Conservation (phyloP, 2,888 invertebrate species). For the Bedellia somnulentella region DNA sequence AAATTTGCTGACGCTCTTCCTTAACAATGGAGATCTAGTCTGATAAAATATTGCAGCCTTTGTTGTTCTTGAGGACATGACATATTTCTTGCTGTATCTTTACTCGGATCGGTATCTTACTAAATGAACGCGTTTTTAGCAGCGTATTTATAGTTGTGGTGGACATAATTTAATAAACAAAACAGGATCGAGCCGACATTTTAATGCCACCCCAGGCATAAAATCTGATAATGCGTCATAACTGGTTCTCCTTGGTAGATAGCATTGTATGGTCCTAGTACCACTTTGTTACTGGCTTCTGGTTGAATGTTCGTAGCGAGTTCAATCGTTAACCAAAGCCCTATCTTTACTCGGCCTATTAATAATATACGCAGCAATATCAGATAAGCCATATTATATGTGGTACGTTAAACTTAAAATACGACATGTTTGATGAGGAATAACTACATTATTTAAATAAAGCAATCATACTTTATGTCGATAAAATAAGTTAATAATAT, state of each 20-base stretch:
- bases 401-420: neutral
- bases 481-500: no score
- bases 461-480: no score
- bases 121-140: conserved; percentile 47
- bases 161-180: conserved; percentile 63
- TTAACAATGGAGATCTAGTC: no score
- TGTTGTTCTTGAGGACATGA: no score
- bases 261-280: conserved; percentile 53
- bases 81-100: conserved; percentile 51
- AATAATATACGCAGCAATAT: conserved; percentile 41
- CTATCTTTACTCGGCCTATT: conserved; percentile 41
- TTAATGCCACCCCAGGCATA: conserved; percentile 53
- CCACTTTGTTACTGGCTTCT: conserved; percentile 50
- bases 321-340: conserved; percentile 35
- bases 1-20: conserved; percentile 1
- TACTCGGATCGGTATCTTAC: conserved; percentile 48
- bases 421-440: no score
- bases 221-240: conserved; percentile 56
- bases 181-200: conserved; percentile 44
- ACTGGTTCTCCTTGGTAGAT: conserved; percentile 50
- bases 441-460: no score
- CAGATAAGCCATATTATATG: conserved; percentile 22
- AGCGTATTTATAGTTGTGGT: conserved; percentile 47
- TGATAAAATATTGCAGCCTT: no score
- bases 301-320: conserved; percentile 30